These are phyloP conservation scores for Simalia tracyae DNA, from an alignment of 2,797 vertebrate species.

Conservation along the genomic window DNA sequence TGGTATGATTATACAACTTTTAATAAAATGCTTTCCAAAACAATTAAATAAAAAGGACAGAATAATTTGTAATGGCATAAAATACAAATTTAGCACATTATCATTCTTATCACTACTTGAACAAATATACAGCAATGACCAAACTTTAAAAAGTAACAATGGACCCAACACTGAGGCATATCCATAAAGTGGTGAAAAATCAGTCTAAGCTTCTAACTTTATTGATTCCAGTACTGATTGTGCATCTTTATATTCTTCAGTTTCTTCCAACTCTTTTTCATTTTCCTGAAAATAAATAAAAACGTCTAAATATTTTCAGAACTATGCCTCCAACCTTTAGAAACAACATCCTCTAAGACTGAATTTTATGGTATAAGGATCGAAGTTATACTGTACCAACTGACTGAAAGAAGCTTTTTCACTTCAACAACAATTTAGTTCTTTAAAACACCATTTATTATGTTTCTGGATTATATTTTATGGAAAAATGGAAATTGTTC, in stretches of 20 bases:
- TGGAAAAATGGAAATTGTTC: not conserved
- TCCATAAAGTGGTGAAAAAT: conserved; percentile 59
- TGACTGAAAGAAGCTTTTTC: not conserved
- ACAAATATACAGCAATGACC: conserved; percentile 60
- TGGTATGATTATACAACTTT: conserved; percentile 13
- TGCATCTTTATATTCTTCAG: conserved; percentile 90
- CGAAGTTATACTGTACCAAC: not conserved
- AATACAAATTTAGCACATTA: conserved; percentile 58
- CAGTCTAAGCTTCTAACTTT: conserved; percentile 88
- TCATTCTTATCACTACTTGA: conserved; percentile 51
- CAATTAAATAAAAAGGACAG: conserved; percentile 46
- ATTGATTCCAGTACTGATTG: conserved; percentile 85
- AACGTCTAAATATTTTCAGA: conserved; percentile 41
- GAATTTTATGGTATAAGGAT: not conserved
- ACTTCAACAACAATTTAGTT: not conserved
- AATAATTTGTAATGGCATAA: conserved; percentile 58
- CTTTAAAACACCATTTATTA: not conserved
- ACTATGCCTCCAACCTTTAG: not conserved
- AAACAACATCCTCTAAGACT: not conserved
- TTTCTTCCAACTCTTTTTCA: conserved; percentile 88
- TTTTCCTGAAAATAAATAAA: conserved; percentile 81
- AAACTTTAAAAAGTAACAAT: conserved; percentile 78
- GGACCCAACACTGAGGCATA: conserved; percentile 75
- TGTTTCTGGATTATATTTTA: not conserved
- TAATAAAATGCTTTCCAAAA: not conserved